phyloP scores from a whole-genome alignment of 2,888 invertebrate species.

The Rapana venosa region DNA sequence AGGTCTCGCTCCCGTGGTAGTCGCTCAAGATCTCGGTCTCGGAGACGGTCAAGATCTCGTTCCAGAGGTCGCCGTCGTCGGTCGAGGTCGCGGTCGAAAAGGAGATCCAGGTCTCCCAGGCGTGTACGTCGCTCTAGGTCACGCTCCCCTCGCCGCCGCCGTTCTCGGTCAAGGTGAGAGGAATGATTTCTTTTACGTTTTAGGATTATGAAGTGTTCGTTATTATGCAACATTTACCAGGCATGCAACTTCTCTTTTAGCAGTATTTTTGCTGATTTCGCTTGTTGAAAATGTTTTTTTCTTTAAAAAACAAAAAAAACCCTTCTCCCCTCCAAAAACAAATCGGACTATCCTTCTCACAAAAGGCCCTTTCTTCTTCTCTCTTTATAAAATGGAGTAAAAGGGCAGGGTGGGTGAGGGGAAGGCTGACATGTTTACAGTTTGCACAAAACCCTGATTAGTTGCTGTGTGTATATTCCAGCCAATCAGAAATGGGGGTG shows the following conservation, averaged over 20 bases:
- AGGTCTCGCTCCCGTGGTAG: slow-evolving; percentile 56
- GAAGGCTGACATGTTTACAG: too few species aligned
- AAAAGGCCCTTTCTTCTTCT: too few species aligned
- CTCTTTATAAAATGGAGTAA: too few species aligned
- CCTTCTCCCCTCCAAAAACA: too few species aligned
- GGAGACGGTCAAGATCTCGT: slow-evolving; percentile 55
- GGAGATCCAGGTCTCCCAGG: slow-evolving; percentile 74
- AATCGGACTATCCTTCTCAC: too few species aligned
- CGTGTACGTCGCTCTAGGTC: slow-evolving; percentile 79
- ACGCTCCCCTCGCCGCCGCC: slow-evolving; percentile 69
- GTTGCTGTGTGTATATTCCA: too few species aligned
- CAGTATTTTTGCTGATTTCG: not conserved
- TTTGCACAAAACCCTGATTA: too few species aligned
- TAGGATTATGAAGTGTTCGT: not conserved
- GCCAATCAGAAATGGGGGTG: too few species aligned
- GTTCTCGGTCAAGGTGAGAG: slow-evolving; percentile 55
- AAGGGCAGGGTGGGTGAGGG: too few species aligned
- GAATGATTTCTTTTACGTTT: not conserved
- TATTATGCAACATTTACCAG: not conserved
- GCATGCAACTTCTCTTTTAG: not conserved
- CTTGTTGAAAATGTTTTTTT: not conserved
- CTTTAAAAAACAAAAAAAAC: too few species aligned
- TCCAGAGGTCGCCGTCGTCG: slow-evolving; percentile 59
- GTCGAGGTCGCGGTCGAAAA: slow-evolving; percentile 71
- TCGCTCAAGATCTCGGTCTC: slow-evolving; percentile 70